Base-by-base conservation (phyloP, 1,140 invertebrate genomes). In the Neodiprion pinetum region DNA sequence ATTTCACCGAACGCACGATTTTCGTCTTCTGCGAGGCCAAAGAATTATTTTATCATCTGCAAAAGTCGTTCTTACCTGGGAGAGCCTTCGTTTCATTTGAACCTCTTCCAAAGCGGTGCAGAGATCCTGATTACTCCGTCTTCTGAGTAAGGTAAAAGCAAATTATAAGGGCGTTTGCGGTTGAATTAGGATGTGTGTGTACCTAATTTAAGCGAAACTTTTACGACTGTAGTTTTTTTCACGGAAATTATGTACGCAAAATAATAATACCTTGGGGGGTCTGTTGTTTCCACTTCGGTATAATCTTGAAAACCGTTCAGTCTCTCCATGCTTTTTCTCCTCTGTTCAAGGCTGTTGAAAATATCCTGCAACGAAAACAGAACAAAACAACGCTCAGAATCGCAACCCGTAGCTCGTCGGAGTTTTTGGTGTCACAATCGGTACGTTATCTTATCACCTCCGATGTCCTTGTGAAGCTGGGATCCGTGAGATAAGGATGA, bases 381-480 rank as follows among this genome's bases (percentile, higher is more conserved):
- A 67, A 50, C 65, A 40, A 74, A 21, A 67, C 12, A 17, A 12
- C 11, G 53, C 1, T 61, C 53, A 61, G n/a, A 1, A 12, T 61
- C n/a, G 11, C n/a, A 61, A 1, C 8, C n/a, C 28, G 1, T 5
- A 40, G 5, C 28, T 40, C 5, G 2, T 40, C 28, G 28, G 28
- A 40, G 28, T 40, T 2, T 40, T 40, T 5, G 28, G 28, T 40
- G 5, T 40, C 28, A 5, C 28, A 40, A 4, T 40, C 5, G 28
- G 28, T 40, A 40, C 28, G 5, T 40, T 40, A 40, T 40, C 28
- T 40, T 40, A 40, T 14, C 83, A 88, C 87, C 81, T 89, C 87
- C 0, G 87, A 89, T n/a, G 87, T 89, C 75, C 87, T 84, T 0
- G 86, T 88, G 68, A 89, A 87, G 69, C 86, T 88, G 5, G 87